Base-by-base conservation (phyloP, 2,888 invertebrate genomes). In the Bugulina stolonifera region DNA sequence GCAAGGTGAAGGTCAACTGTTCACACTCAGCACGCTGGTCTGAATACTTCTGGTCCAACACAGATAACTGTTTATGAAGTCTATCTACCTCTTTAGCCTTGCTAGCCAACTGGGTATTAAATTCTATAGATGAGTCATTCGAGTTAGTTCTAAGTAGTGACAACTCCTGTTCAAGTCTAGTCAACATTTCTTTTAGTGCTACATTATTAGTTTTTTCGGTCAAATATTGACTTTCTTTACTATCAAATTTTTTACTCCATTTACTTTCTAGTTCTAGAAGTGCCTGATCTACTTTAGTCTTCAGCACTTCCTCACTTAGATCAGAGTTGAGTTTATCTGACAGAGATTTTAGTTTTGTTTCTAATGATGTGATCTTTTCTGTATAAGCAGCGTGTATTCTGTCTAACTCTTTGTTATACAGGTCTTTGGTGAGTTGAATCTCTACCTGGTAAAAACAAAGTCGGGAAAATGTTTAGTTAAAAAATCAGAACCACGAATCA, bases 151-250 rank as follows among this genome's bases (percentile, higher is more conserved):
- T 71, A 72, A 83, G 75, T 64, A 78, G 77, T 74, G 82, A 81
- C 43, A 82, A 78, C 74, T 83, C 82, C 35, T 77, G 77, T 72
- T 82, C 81, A 34, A 81, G 80, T 71, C 78, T 78, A 27, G 81
- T 81, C 27, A 82, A 75, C 71, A 81, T 73, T 69, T 82, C 82
- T 69, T 81, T 73, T 27, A 81, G 74, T 72, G 80, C 78, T 69
- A 80, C 80, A 69, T 79, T 78, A 73, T 82, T 81, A 3, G 73
- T 73, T 73, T 79, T 79, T 72, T 81, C 82, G 34, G 81, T 80
- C 34, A 76, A 73, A 14, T 81, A 57, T 5, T 77, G 76, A 69
- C 77, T 76, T 69, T 82, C 81, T 27, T 74, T 69, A 1, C 75
- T 75, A 18, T 75, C 73, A 14, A 80, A 35, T 72, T 76, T 77